A percentile compares a stretch with the other conserved stretches of the same genome.
Evolutionary conservation across 2,113 vertebrate species (phyloP).

Genomic region (Stegostoma tigrinum): DNA sequence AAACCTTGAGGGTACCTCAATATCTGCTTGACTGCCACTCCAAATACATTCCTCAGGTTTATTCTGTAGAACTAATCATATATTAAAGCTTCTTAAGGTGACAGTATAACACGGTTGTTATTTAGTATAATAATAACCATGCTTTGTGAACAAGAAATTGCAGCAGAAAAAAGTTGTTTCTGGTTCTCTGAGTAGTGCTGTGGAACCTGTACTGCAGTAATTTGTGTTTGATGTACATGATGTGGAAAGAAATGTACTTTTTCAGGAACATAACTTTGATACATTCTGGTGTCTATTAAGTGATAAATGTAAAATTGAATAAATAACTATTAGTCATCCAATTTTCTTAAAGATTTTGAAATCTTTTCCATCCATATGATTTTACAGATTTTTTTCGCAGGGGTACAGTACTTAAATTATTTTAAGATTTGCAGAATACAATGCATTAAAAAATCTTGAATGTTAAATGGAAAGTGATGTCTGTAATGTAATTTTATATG

Average conservation of each 20-base stretch:
- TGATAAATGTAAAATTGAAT: background rate
- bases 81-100: background rate
- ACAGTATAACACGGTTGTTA: background rate
- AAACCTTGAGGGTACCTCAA: background rate
- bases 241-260: background rate
- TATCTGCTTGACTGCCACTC: background rate
- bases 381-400: background rate
- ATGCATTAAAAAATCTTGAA: background rate
- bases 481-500: background rate
- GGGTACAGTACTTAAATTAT: no score
- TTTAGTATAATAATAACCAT: background rate
- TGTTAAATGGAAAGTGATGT: background rate
- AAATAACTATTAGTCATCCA: background rate
- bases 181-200: background rate
- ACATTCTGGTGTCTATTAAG: background rate
- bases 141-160: background rate
- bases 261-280: background rate
- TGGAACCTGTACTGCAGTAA: background rate
- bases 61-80: background rate
- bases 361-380: background rate
- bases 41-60: background rate
- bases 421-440: background rate
- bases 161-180: background rate
- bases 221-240: background rate
- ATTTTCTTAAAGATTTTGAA: background rate